These are phyloP conservation scores for Sylvia borin DNA, from an alignment of 2,797 vertebrate species.

Conservation along the genomic window DNA sequence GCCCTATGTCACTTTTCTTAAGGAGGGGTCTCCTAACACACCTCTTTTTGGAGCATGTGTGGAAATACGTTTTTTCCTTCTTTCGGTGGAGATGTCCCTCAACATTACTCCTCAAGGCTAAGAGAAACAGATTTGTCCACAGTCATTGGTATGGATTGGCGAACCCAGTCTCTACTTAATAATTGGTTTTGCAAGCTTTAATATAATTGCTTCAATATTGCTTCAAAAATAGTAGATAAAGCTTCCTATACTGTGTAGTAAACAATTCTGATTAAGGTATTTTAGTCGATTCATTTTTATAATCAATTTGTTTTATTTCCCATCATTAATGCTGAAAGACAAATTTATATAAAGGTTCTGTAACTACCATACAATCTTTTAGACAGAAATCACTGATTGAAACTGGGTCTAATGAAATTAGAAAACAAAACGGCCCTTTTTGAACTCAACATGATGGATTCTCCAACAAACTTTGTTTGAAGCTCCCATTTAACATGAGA, in stretches of 20 bases:
- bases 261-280: background rate
- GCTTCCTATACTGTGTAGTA: background rate
- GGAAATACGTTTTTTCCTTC: background rate
- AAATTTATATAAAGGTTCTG: background rate
- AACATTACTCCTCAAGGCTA: background rate
- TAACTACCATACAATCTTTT: background rate
- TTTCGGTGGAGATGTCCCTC: background rate
- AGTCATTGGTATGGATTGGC: background rate
- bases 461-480: background rate
- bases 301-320: background rate
- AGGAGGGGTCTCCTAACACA: background rate
- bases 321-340: background rate
- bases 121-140: background rate
- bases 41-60: background rate
- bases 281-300: background rate
- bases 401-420: background rate
- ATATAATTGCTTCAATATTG: background rate
- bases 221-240: background rate
- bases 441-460: accelerated
- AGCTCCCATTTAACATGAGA: background rate
- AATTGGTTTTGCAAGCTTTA: background rate
- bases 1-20: background rate
- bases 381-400: background rate
- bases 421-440: background rate
- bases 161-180: background rate